Evolutionary conservation across 2,797 vertebrate species (phyloP).

Genomic region (Chrysolophus pictus): DNA sequence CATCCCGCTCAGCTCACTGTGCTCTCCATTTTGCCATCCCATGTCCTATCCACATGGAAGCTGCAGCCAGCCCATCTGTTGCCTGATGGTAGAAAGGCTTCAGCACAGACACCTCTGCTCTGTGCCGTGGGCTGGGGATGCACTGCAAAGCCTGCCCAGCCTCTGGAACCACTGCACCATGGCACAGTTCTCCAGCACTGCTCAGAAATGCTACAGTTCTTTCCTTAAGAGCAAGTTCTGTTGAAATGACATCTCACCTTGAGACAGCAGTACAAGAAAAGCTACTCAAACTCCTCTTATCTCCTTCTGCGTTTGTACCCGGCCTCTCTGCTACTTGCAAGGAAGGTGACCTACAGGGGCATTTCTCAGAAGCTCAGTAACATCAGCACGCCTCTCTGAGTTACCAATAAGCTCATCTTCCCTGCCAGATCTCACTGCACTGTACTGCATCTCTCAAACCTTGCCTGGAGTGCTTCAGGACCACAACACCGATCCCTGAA

Average conservation of each 20-base stretch:
- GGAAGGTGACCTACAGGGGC: not conserved
- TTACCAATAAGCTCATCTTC: not conserved
- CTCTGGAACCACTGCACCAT: not conserved
- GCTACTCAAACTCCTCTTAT: not conserved
- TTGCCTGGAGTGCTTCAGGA: not conserved
- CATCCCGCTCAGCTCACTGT: too few relatives aligned
- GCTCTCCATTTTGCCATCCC: too few relatives aligned
- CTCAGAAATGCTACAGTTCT: not conserved
- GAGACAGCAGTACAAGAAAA: not conserved
- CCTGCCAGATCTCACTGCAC: not conserved
- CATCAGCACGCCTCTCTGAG: not conserved
- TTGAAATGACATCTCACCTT: not conserved
- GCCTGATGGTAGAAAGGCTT: not conserved
- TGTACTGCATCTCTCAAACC: not conserved
- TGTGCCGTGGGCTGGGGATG: not conserved
- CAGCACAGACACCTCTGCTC: not conserved
- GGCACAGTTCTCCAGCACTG: not conserved
- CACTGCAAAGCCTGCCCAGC: not conserved
- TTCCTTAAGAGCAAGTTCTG: not conserved
- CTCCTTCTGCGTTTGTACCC: not conserved
- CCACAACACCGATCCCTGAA: conserved; percentile 7
- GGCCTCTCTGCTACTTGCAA: not conserved
- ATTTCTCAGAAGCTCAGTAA: not conserved
- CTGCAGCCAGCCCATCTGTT: not conserved
- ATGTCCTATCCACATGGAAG: not conserved